phyloP scores from a whole-genome alignment of 2,888 invertebrate species.

The Cephus pygmeus region DNA sequence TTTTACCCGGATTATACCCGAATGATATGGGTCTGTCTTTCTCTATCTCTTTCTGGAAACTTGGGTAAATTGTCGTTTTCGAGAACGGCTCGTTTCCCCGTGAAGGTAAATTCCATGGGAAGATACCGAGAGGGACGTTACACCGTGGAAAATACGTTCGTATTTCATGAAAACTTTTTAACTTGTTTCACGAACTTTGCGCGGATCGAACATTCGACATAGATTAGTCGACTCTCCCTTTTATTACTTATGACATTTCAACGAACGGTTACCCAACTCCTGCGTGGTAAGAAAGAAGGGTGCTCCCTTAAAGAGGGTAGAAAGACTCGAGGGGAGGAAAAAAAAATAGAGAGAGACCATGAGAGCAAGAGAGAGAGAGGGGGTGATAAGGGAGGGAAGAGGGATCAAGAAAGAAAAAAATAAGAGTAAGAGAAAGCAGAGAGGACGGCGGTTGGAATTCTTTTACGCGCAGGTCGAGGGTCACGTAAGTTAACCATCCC shows the following conservation, averaged over 20 bases:
- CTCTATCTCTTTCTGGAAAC: no score
- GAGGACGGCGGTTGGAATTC: not conserved
- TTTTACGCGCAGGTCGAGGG: conserved; percentile 19
- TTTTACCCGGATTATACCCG: not conserved
- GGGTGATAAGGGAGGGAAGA: not conserved
- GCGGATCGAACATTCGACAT: not conserved
- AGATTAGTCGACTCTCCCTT: not conserved
- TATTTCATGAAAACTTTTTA: not conserved
- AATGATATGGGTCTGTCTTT: not conserved
- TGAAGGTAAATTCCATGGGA: not conserved
- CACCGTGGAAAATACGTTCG: not conserved
- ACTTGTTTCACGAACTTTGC: not conserved
- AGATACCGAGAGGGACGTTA: not conserved
- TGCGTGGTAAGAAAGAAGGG: not conserved
- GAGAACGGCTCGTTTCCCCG: not conserved
- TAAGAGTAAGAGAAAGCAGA: conserved; percentile 4
- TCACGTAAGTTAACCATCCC: conserved; percentile 25
- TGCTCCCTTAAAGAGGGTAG: not conserved
- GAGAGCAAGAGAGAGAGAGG: not conserved
- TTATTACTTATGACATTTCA: conserved; percentile 3
- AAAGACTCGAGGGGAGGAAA: not conserved
- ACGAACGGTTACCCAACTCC: not conserved
- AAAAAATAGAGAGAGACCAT: not conserved
- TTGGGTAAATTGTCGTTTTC: not conserved
- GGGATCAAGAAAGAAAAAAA: conserved; percentile 2